Conservation (phyloP, 2,797 vertebrate genomes). For the Tenualosa ilisha region DNA sequence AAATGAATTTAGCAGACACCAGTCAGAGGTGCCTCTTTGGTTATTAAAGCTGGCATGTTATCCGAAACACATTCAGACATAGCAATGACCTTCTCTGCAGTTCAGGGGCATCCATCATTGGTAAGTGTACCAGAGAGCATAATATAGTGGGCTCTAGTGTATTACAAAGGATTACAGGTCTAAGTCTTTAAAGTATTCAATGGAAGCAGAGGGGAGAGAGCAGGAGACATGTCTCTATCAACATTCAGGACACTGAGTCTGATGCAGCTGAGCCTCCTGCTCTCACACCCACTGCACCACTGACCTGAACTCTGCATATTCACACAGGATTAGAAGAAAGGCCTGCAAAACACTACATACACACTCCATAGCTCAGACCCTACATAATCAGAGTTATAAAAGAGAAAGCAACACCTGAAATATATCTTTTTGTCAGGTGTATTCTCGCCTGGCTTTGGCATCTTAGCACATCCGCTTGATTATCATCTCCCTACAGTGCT, state of each 20-base stretch:
- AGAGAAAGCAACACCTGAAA: background rate
- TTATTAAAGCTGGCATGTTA: conserved; percentile 1
- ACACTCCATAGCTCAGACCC: background rate
- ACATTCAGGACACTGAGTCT: conserved; percentile 24
- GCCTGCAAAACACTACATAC: background rate
- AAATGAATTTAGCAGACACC: background rate
- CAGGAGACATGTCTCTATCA: background rate
- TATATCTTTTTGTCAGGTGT: too few relatives aligned
- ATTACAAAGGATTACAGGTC: background rate
- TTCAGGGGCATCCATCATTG: background rate
- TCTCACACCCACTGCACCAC: conserved; percentile 1
- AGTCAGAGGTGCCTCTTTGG: background rate
- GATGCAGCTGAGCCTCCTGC: background rate
- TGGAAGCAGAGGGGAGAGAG: background rate
- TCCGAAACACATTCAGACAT: background rate
- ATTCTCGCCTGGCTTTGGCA: too few relatives aligned
- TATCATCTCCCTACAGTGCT: too few relatives aligned
- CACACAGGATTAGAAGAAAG: background rate
- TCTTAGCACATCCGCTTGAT: too few relatives aligned
- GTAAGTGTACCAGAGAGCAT: background rate
- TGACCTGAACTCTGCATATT: conserved; percentile 18
- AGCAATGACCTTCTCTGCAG: background rate
- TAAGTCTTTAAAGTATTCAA: background rate
- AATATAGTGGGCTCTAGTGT: background rate
- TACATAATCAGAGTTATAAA: background rate